Base-by-base conservation (phyloP, 2,113 vertebrate genomes). In the Orycteropus afer region DNA sequence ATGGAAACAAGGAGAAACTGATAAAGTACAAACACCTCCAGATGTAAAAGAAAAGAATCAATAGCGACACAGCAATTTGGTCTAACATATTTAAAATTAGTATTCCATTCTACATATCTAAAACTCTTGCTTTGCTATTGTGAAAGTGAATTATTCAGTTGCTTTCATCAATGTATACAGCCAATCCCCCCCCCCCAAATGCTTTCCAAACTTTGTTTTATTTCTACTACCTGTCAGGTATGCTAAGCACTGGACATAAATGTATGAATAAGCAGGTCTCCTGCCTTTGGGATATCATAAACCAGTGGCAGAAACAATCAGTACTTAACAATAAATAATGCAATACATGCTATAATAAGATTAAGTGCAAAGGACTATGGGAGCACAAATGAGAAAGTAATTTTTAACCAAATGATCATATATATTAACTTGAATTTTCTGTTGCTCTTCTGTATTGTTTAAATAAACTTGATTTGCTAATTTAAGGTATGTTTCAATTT, bases 1-100 rank as follows among this genome's bases (percentile, higher is more conserved):
- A 97, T 73, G 92, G 10, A 59, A 80, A 67, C 27, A 74, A 65
- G 85, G 71, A 94, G 74, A 73, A 86, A 42, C 57, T n/a, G 92
- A 85, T 76, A 91, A 95, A 69, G 34, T 10, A 93, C 93, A 76
- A 86, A 40, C 25, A 45, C 7, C 86, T 37, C 13, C 87, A 7
- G 11, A 85, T 6, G 49, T 88, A 57, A 73, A 17, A 63, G 57
- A n/a, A 91, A 17, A 92, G 45, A 77, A 45, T 40, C 53, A 0
- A 5, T 12, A 18, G 1, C 5, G 89, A 74, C 78, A 63, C 0
- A 17, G 81, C 40, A 9, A 49, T 22, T 34, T 17, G 40, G n/a
- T 23, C 45, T 63, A 59, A 85, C 11, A 51, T 5, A 73, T 78
- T 92, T 45, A n/a, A 29, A 53, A 29, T 29, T 4, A 2, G n/a